Base-by-base conservation (phyloP, 2,113 vertebrate species). In the Sinocyclocheilus grahami region DNA sequence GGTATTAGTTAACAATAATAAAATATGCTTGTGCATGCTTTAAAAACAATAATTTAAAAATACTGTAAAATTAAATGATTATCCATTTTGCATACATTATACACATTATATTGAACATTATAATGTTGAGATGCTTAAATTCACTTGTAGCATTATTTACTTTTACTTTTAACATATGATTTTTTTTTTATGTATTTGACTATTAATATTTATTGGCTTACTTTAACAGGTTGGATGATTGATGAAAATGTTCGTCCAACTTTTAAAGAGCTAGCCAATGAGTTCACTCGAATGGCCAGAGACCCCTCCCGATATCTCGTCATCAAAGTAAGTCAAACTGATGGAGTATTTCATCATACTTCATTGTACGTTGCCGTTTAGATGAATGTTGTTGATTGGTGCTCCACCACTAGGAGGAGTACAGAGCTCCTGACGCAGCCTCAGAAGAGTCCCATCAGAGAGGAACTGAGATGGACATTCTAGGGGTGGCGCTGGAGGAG, bases 261-360 rank as follows among this genome's bases (percentile, higher is more conserved):
- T 30, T 99, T 99, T 91, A 98, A 97, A 91, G 97, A 99, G 90
- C 92, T 99, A 87, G 97, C 96, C 3, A 97, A 94, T 89, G 97
- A 98, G 90, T 99, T 99, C 86, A 98, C 97, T 13, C 95, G 96
- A 81, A 99, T 99, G 97, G 97, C 97, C 65, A 95, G 97, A 37
- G 97, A 98, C 91, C 97, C 97, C 1, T 96, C 95, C 9, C 95
- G 97, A 53, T 98, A 97, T 87, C 93, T 99, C 75, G 97, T 99
- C 77, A 96, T 98, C 89, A 97, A 96, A 92, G 97, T 99, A 90
- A 94, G 95, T 55, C 14, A 37, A 9, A 85, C 24, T 27, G 5
- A 79, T 11, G 24, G 10, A 75, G 33, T 67, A 46, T 63, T 60
- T 69, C 30, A 42, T 11, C 11, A 13, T 75, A 33, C 4, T 39